phyloP scores from a whole-genome alignment of 2,888 invertebrate genomes.

The Apodemia zela region DNA sequence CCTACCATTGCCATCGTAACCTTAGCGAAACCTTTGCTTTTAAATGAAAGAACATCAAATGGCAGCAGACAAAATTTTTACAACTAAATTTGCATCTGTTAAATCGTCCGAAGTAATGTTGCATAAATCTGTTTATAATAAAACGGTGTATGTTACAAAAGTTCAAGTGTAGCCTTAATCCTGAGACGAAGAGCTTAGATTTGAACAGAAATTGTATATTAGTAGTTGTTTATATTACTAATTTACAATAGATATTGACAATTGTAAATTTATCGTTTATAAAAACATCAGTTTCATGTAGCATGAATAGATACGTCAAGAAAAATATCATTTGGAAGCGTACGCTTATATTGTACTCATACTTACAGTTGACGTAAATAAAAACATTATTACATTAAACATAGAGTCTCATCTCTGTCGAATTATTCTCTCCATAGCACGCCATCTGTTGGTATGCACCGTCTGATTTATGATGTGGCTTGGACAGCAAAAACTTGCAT shows the following conservation, averaged over 20 bases:
- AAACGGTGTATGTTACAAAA: neutral
- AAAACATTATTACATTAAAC: constrained; percentile 18
- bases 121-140: constrained; percentile 16
- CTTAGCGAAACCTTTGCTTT: constrained; percentile 11
- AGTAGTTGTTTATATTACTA: constrained; percentile 44
- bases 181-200: neutral
- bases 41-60: neutral
- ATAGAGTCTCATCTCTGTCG: constrained; percentile 41
- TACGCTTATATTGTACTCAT: neutral
- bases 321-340: constrained; percentile 59
- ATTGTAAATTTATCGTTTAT: constrained; percentile 66
- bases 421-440: constrained; percentile 33
- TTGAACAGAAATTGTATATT: neutral
- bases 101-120: constrained; percentile 21
- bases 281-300: constrained; percentile 60
- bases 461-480: constrained; percentile 76
- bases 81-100: constrained; percentile 8
- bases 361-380: neutral
- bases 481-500: constrained; percentile 70
- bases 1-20: constrained; percentile 44
- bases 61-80: constrained; percentile 11
- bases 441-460: constrained; percentile 45
- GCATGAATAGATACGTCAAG: constrained; percentile 64
- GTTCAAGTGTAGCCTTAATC: neutral
- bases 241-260: constrained; percentile 54